These are phyloP conservation scores for Drosophila austrosaltans DNA, from an alignment of 2,888 invertebrate species.

Conservation along the genomic window DNA sequence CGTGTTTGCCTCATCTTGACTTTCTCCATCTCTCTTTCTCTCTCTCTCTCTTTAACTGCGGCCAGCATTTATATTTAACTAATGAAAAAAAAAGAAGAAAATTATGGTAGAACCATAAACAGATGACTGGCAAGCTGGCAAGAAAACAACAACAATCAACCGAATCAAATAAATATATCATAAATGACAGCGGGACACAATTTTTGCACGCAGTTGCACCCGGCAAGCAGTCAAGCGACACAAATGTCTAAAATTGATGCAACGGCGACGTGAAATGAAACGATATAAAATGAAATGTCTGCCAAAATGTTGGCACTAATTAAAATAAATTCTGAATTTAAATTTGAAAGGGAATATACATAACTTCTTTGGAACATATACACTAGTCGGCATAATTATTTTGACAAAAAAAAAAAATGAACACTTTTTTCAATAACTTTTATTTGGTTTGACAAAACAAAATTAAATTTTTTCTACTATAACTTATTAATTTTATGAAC, in stretches of 20 bases:
- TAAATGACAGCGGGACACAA: slow-evolving; percentile 46
- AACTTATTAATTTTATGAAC: too few relatives aligned
- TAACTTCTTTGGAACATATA: neutral
- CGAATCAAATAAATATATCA: slow-evolving; percentile 61
- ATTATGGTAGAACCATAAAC: slow-evolving; percentile 45
- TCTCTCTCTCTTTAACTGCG: neutral
- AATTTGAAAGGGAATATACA: neutral
- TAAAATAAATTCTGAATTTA: slow-evolving; percentile 44
- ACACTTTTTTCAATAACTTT: too few relatives aligned
- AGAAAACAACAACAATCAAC: slow-evolving; percentile 21
- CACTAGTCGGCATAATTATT: too few relatives aligned
- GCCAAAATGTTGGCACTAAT: slow-evolving; percentile 55
- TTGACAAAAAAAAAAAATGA: too few relatives aligned
- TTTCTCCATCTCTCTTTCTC: neutral
- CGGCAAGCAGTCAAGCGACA: slow-evolving; percentile 54
- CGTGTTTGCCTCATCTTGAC: neutral
- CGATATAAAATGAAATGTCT: slow-evolving; percentile 33
- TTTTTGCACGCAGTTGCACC: slow-evolving; percentile 59
- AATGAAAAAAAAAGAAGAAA: slow-evolving; percentile 2
- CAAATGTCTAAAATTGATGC: slow-evolving; percentile 60
- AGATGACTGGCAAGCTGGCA: slow-evolving; percentile 19
- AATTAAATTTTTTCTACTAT: too few relatives aligned
- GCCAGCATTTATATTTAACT: slow-evolving; percentile 24
- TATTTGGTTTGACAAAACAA: too few relatives aligned
- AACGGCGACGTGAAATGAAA: slow-evolving; percentile 11